Percentiles rank a stretch among this genome's conserved stretches.
phyloP scores from a whole-genome alignment of 2,888 invertebrate species.

The Octonoba sinensis region DNA sequence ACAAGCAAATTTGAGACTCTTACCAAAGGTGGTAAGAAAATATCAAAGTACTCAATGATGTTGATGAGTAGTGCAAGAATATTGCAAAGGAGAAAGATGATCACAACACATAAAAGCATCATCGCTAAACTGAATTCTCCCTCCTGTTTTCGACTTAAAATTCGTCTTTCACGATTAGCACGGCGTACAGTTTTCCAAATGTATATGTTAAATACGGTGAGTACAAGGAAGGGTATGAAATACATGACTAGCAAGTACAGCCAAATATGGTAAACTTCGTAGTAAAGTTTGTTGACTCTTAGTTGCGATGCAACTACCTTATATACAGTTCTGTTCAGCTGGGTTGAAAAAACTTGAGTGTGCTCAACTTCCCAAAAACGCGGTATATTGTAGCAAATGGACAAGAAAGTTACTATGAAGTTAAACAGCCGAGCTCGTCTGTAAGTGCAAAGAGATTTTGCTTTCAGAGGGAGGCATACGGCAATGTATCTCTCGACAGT shows the following conservation, averaged over 20 bases:
- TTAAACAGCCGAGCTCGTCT: conserved; percentile 88
- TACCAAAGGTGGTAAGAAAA: conserved; percentile 79
- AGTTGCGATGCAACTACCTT: conserved; percentile 76
- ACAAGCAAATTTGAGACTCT: conserved; percentile 86
- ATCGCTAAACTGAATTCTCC: conserved; percentile 95
- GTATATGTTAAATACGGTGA: conserved; percentile 90
- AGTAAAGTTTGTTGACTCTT: conserved; percentile 81
- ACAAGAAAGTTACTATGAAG: conserved; percentile 82
- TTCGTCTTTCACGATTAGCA: conserved; percentile 90
- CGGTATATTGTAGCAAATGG: conserved; percentile 88
- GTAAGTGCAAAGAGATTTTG: conserved; percentile 91
- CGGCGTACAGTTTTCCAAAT: conserved; percentile 91
- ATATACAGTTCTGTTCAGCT: conserved; percentile 40
- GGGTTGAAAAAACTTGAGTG: conserved; percentile 6
- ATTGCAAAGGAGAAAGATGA: conserved; percentile 95
- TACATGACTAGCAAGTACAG: conserved; percentile 95
- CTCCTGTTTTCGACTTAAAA: conserved; percentile 88
- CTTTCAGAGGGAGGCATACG: conserved; percentile 80
- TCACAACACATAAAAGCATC: conserved; percentile 93
- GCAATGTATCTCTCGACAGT: conserved; percentile 93
- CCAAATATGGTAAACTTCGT: conserved; percentile 88
- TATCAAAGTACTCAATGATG: conserved; percentile 77
- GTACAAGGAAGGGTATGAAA: conserved; percentile 88
- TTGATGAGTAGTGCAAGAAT: conserved; percentile 87
- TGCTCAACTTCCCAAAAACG: conserved; percentile 73